A percentile compares a stretch with the other conserved stretches of the same genome.
Conservation (phyloP, 2,888 invertebrate genomes). For the Mallateleia sp. region DNA sequence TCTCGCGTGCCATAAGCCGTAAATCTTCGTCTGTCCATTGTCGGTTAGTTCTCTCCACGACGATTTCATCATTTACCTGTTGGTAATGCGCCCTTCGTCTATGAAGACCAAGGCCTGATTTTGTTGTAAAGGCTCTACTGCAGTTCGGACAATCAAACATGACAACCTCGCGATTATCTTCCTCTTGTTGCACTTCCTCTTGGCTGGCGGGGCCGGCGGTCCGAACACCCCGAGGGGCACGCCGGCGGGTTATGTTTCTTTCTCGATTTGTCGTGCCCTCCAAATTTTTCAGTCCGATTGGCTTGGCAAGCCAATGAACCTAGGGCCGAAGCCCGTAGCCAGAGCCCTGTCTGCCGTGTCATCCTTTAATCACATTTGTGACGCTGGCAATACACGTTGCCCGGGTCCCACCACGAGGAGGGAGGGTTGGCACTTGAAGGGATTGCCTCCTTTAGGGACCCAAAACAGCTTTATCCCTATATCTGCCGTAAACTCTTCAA, state of each 20-base stretch:
- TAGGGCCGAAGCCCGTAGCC: too few species aligned
- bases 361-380: too few species aligned
- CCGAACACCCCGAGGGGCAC: background rate
- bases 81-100: constrained; percentile 7
- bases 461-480: too few species aligned
- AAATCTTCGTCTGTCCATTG: constrained; percentile 55
- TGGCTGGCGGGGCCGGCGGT: constrained; percentile 21
- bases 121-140: constrained; percentile 8
- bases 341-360: too few species aligned
- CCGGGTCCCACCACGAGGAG: background rate
- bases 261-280: too few species aligned
- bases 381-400: too few species aligned
- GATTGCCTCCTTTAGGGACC: too few species aligned
- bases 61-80: constrained; percentile 30
- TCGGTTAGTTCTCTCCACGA: constrained; percentile 36
- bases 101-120: constrained; percentile 59
- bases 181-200: background rate
- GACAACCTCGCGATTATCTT: background rate
- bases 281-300: too few species aligned
- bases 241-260: too few species aligned
- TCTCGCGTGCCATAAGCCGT: constrained; percentile 36
- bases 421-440: too few species aligned
- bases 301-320: too few species aligned
- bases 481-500: too few species aligned
- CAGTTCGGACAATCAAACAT: constrained; percentile 34